Evolutionary conservation across 2,888 invertebrate species (phyloP).

Genomic region (Latrodectus hesperus): DNA sequence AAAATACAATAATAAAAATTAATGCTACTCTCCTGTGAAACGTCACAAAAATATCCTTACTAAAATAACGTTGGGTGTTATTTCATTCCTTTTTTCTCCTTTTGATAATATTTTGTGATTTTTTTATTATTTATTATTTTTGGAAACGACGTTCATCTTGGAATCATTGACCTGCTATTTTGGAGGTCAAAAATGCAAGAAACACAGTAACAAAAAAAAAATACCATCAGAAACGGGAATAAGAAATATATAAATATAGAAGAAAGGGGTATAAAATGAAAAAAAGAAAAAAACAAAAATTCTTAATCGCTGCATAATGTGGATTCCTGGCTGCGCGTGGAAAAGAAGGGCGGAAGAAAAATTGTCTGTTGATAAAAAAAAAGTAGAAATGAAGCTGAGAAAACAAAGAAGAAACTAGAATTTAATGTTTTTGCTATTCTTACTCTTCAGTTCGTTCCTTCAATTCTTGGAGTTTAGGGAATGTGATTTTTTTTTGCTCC

Average conservation of each 20-base stretch:
- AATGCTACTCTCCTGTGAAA: conserved; percentile 27
- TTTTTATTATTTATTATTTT: conserved; percentile 12
- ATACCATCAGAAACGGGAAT: background rate
- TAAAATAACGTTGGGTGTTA: conserved; percentile 37
- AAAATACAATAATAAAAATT: conserved; percentile 37
- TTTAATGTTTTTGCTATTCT: conserved; percentile 28
- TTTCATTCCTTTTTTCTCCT: background rate
- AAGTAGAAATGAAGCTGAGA: conserved; percentile 1
- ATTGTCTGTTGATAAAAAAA: conserved; percentile 33
- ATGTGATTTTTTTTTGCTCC: conserved; percentile 44
- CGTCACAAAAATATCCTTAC: conserved; percentile 36
- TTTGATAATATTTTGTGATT: background rate
- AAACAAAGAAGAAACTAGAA: conserved; percentile 26
- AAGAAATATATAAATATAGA: conserved; percentile 31
- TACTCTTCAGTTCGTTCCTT: conserved; percentile 14
- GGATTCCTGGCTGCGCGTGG: conserved; percentile 27
- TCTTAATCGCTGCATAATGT: conserved; percentile 66
- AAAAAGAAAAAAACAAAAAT: conserved; percentile 36
- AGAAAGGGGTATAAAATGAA: background rate
- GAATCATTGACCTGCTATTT: conserved; percentile 62
- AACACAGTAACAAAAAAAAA: conserved; percentile 29
- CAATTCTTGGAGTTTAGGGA: conserved; percentile 41
- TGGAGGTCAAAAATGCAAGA: conserved; percentile 45
- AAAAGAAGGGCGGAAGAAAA: conserved; percentile 37
- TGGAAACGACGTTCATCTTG: conserved; percentile 29